Percentiles rank a stretch among this genome's conserved stretches.
These are phyloP conservation scores for Folsomia candida DNA, from an alignment of 2,888 invertebrate genomes.

Conservation along the genomic window DNA sequence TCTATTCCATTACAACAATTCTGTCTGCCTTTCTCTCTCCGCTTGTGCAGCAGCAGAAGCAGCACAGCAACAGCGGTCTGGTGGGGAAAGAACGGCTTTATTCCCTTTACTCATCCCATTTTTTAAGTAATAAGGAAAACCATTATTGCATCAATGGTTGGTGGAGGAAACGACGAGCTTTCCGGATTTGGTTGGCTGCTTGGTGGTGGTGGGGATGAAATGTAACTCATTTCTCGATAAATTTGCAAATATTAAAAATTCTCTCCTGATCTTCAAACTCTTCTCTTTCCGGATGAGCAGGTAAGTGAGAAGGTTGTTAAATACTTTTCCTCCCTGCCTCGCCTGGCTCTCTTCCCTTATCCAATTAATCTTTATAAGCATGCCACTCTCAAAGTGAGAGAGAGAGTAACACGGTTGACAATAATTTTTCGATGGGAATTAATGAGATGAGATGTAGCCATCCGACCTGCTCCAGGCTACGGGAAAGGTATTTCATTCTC, in stretches of 20 bases:
- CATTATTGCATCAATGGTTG: not conserved
- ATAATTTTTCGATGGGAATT: constrained; percentile 23
- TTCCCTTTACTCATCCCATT: not conserved
- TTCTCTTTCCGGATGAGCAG: not conserved
- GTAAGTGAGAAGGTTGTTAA: constrained; percentile 7
- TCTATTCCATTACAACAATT: constrained; percentile 47
- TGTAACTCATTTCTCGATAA: constrained; percentile 47
- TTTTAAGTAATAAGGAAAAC: not conserved
- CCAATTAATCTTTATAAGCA: constrained; percentile 30
- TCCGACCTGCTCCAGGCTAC: constrained; percentile 6
- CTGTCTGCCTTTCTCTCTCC: constrained; percentile 11
- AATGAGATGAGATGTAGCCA: constrained; percentile 21
- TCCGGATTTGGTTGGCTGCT: not conserved
- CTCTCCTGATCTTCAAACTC: constrained; percentile 32
- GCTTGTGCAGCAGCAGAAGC: not conserved
- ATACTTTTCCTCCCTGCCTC: constrained; percentile 1
- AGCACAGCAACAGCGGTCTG: not conserved
- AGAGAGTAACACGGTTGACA: constrained; percentile 18
- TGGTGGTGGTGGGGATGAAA: constrained; percentile 41
- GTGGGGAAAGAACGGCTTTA: too few relatives aligned
- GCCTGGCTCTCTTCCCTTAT: not conserved
- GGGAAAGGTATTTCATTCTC: constrained; percentile 6
- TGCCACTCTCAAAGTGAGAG: constrained; percentile 10
- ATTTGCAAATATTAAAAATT: constrained; percentile 51
- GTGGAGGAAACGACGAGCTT: constrained; percentile 43